Evolutionary conservation across 2,888 invertebrate genomes (phyloP).

Genomic region (Ellobium chinense): DNA sequence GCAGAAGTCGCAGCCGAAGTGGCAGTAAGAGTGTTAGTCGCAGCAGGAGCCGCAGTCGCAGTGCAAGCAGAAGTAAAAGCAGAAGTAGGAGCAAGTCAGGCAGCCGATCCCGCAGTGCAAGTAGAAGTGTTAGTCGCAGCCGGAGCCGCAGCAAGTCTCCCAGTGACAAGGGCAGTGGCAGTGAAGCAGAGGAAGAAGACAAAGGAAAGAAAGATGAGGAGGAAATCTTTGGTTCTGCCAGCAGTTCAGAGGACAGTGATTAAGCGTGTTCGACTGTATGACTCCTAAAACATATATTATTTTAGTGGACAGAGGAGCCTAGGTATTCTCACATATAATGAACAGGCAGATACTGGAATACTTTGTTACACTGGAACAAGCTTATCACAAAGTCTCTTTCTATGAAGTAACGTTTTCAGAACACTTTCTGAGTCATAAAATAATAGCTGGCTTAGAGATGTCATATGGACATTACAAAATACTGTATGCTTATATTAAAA

Average conservation of each 20-base stretch:
- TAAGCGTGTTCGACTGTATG: no score
- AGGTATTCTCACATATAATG: no score
- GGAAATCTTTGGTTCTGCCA: slow-evolving; percentile 73
- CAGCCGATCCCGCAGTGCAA: slow-evolving; percentile 56
- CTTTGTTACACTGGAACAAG: no score
- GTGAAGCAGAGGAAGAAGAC: slow-evolving; percentile 70
- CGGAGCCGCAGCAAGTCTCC: slow-evolving; percentile 53
- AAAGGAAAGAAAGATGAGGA: slow-evolving; percentile 73
- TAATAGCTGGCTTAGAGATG: no score
- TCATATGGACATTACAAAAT: no score
- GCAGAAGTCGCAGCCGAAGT: slow-evolving; percentile 51
- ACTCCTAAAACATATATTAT: no score
- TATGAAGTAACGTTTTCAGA: no score
- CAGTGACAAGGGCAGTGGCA: slow-evolving; percentile 61
- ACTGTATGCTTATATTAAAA: no score
- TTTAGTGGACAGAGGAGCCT: no score
- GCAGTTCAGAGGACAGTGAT: slow-evolving; percentile 64
- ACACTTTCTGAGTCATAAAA: no score
- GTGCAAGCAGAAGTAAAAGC: slow-evolving; percentile 54
- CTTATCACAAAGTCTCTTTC: no score
- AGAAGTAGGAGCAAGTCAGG: slow-evolving; percentile 52
- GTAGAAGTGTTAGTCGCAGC: slow-evolving; percentile 56
- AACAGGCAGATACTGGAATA: no score
- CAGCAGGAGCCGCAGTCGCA: slow-evolving; percentile 53
- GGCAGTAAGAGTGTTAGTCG: slow-evolving; percentile 53